Conservation (phyloP, 2,888 invertebrate species). For the Piscicola geometra region DNA sequence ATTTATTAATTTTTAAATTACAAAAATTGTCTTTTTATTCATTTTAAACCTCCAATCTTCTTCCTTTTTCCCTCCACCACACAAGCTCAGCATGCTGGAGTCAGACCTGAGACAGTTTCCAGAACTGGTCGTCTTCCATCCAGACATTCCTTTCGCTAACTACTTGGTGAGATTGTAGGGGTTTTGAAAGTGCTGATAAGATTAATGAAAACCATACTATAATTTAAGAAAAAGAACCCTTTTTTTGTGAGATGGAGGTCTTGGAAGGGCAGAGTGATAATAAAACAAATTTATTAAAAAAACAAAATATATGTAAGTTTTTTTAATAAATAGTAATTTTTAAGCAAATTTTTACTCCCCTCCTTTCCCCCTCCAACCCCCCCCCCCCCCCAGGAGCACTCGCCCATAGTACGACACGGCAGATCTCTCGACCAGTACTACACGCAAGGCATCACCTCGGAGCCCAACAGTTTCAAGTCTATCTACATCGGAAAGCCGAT, state of each 20-base stretch:
- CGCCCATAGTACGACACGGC: slow-evolving; percentile 18
- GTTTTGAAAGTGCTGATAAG: background rate
- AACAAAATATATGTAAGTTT: background rate
- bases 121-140: slow-evolving; percentile 25
- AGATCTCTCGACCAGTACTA: slow-evolving; percentile 30
- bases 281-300: background rate
- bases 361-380: too few relatives aligned
- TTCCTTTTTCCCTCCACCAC: background rate
- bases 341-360: too few relatives aligned
- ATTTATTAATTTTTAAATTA: too few relatives aligned
- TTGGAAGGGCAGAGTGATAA: too few relatives aligned
- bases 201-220: background rate
- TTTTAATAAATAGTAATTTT: too few relatives aligned
- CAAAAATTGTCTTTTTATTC: too few relatives aligned
- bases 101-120: slow-evolving; percentile 33
- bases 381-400: slow-evolving; percentile 3
- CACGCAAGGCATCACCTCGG: background rate
- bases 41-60: too few relatives aligned
- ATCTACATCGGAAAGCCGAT: slow-evolving; percentile 23
- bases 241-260: background rate
- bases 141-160: slow-evolving; percentile 28
- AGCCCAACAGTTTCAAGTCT: slow-evolving; percentile 24
- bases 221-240: background rate
- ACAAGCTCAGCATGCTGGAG: slow-evolving; percentile 27
- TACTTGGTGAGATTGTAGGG: background rate